Evolutionary conservation across 2,113 vertebrate genomes (phyloP).

Genomic region (Centropus bengalensis): DNA sequence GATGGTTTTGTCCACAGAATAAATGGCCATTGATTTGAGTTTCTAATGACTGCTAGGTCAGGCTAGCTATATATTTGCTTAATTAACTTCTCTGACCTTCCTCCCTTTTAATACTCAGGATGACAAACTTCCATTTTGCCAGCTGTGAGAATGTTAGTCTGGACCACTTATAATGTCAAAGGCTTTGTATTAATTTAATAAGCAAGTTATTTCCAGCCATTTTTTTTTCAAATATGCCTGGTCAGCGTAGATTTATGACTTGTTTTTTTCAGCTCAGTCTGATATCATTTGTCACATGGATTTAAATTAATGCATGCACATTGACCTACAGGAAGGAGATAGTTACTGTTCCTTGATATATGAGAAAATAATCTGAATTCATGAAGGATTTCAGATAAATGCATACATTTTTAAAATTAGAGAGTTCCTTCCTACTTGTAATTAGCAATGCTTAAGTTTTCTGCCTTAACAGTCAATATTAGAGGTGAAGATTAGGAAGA

Average conservation of each 20-base stretch:
- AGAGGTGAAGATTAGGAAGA: neutral
- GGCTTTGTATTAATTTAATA: slow-evolving; percentile 17
- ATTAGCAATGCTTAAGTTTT: neutral
- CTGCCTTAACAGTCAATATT: neutral
- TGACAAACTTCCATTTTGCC: neutral
- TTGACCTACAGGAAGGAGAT: neutral
- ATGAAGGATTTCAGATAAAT: neutral
- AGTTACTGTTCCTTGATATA: neutral
- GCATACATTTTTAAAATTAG: neutral
- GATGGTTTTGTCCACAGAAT: neutral
- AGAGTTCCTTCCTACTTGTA: neutral
- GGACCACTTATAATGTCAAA: slow-evolving; percentile 16
- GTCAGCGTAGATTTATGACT: neutral
- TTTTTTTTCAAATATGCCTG: neutral
- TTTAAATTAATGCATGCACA: neutral
- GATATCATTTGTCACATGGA: neutral
- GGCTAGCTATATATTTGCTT: neutral
- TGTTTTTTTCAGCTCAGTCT: neutral
- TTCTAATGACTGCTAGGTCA: neutral
- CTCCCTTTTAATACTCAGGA: neutral
- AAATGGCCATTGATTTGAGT: slow-evolving; percentile 13
- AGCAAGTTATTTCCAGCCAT: neutral
- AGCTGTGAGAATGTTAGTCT: neutral
- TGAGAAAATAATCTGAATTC: neutral
- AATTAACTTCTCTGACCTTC: slow-evolving; percentile 55